Percentiles rank a stretch among this genome's conserved stretches.
These are phyloP conservation scores for Bombus affinis DNA, from an alignment of 1,140 invertebrate genomes.

Conservation along the genomic window DNA sequence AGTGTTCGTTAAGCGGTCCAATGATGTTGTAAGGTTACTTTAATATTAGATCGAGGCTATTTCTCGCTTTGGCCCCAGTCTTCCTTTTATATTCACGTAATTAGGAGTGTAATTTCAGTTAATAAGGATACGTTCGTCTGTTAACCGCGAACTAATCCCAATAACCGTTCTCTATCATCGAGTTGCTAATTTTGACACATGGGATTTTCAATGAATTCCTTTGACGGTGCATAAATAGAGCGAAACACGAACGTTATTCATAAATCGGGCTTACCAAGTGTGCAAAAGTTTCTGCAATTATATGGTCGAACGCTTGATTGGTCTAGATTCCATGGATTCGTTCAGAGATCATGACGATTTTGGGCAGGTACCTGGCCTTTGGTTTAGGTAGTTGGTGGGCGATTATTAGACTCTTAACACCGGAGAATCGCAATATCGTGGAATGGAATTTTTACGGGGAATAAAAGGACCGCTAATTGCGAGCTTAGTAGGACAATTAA, in stretches of 20 bases:
- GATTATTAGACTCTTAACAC: background rate
- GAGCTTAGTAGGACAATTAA: background rate
- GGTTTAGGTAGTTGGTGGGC: too few species aligned
- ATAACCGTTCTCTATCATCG: too few species aligned
- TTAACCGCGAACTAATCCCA: background rate
- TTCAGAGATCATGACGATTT: too few species aligned
- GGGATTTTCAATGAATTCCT: background rate
- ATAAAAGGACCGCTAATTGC: background rate
- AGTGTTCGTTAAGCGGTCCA: slow-evolving; percentile 8
- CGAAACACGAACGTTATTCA: background rate
- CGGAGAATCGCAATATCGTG: too few species aligned
- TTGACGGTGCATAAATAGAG: background rate
- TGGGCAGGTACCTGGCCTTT: too few species aligned
- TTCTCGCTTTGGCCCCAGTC: background rate
- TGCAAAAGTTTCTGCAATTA: background rate
- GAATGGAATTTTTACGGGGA: background rate
- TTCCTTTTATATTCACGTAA: background rate
- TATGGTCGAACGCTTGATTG: background rate
- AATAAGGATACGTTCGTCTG: background rate
- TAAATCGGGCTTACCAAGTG: background rate
- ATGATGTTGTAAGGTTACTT: background rate
- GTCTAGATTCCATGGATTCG: background rate
- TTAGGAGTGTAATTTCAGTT: slow-evolving; percentile 21
- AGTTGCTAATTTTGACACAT: background rate
- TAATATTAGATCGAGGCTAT: background rate